Evolutionary conservation across 2,888 invertebrate species (phyloP).

Genomic region (Xestobium rufovillosum): DNA sequence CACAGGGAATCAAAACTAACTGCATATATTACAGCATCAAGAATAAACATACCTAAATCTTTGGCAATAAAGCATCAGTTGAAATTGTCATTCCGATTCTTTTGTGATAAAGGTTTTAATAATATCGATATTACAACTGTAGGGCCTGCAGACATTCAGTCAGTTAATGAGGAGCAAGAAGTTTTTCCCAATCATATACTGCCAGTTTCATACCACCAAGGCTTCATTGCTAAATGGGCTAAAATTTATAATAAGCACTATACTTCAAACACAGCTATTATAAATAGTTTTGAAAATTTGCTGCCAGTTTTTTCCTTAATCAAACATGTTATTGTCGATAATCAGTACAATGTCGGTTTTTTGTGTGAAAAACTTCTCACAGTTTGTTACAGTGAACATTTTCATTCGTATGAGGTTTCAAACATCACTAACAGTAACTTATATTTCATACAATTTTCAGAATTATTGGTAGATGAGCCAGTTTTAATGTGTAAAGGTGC

Average conservation of each 20-base stretch:
- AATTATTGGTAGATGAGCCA: background rate
- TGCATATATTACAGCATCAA: constrained; percentile 15
- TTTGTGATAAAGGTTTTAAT: constrained; percentile 2
- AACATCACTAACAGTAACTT: background rate
- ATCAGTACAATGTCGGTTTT: constrained; percentile 1
- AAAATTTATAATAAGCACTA: background rate
- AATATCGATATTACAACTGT: background rate
- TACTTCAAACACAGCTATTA: background rate
- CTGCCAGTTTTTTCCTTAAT: background rate
- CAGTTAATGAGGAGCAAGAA: no score
- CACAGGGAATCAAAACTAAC: constrained; percentile 20
- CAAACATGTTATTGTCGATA: background rate
- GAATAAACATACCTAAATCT: constrained; percentile 19
- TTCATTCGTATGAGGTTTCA: background rate
- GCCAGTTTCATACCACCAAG: no score
- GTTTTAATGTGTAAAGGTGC: background rate
- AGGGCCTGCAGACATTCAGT: no score
- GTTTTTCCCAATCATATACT: no score
- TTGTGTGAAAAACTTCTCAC: background rate
- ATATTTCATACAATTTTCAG: background rate
- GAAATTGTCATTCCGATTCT: constrained; percentile 7
- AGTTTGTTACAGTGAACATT: background rate
- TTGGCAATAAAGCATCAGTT: constrained; percentile 18
- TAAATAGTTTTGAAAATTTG: background rate
- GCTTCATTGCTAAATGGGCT: no score